Evolutionary conservation across 2,113 vertebrate genomes (phyloP), one percentile per base, ranked within the genome.

Genomic region (Cinclus cinclus): DNA sequence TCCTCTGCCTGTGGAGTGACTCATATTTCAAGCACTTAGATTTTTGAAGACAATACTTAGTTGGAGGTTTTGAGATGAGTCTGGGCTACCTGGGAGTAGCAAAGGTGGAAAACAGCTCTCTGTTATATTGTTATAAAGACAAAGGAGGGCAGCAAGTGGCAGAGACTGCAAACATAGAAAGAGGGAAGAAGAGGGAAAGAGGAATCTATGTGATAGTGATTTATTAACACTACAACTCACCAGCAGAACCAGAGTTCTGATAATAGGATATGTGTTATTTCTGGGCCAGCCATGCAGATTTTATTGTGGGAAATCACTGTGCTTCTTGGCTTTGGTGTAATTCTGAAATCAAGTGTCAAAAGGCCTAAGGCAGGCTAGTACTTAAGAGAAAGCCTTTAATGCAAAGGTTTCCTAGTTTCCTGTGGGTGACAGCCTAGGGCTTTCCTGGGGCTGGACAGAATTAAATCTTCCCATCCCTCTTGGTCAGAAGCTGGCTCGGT

Each of bases 271-370:
- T 67, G 19, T 55, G 22, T 17, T 10, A 3, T 65, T 87, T 93
- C 33, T 21, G 35, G 1, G 0, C 11, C 0, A 11, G 39, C 3
- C 42, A 73, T 0, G 2, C 31, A 62, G 23, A 53, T 63, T 71
- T 59, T 83, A 27, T 50, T 73, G 50, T 5, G 14, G 47, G 33
- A 62, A 92, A 74, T 39, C 59, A 59, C 23, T 21, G 18, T 0
- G 0, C 6, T 80, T 85, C 18, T 33, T 73, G 46, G 14, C 50
- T 50, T 53, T 74, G 76, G 39, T 39, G 16, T 65, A 39, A 58
- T 70, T 86, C 42, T 77, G 65, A 83, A 15, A 20, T 69, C 0
- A 4, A 88, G 16, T 3, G 21, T 22, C 12, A 73, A 68, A 68
- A 88, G 13, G 5, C 2, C 3, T 56, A 49, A 70, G 33, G 24